These are phyloP conservation scores for Erythrocercus mccallii DNA, from an alignment of 2,113 vertebrate species.

Conservation along the genomic window DNA sequence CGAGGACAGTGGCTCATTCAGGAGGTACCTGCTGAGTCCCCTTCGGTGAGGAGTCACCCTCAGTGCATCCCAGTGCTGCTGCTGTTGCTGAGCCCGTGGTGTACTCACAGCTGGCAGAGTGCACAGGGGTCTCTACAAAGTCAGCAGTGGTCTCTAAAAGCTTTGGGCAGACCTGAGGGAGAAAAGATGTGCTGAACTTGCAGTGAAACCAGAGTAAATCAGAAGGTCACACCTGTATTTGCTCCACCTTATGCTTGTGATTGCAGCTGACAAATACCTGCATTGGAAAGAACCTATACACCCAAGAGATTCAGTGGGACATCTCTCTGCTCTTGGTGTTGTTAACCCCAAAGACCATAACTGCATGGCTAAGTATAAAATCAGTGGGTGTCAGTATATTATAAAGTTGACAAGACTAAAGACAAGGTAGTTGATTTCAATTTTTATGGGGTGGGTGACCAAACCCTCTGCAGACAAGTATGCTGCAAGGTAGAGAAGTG, in stretches of 20 bases:
- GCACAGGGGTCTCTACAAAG: neutral
- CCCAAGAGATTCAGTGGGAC: neutral
- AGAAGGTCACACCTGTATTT: neutral
- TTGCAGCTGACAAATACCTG: neutral
- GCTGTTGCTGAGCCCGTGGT: neutral
- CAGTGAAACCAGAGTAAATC: neutral
- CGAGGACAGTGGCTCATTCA: neutral
- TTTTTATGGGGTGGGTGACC: neutral
- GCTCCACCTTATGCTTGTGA: neutral
- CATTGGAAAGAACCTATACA: neutral
- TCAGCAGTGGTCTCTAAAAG: rapidly evolving
- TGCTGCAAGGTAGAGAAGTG: neutral
- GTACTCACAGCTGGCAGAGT: neutral
- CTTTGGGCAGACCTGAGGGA: neutral
- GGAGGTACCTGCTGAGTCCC: neutral
- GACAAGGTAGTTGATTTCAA: rapidly evolving
- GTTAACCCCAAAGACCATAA: neutral
- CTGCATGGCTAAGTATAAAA: neutral
- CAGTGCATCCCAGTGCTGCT: neutral
- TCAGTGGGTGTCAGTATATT: neutral
- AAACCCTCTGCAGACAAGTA: neutral
- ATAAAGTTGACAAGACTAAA: neutral
- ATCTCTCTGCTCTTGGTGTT: neutral
- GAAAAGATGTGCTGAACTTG: neutral
- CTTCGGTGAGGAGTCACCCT: rapidly evolving